These are phyloP conservation scores for Neoniphon sammara DNA, from an alignment of 2,797 vertebrate species.

Conservation along the genomic window DNA sequence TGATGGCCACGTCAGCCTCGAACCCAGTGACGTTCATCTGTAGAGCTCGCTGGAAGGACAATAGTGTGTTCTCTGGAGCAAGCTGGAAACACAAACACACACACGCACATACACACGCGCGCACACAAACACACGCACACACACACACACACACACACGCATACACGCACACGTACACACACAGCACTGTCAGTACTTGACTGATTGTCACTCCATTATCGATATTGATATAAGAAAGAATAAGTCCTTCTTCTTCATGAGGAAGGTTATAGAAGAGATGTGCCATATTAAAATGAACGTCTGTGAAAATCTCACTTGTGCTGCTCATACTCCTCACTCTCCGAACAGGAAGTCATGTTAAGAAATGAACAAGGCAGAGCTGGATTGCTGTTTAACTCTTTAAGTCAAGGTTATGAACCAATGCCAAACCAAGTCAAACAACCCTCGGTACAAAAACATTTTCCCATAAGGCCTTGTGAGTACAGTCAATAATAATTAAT, in stretches of 20 bases:
- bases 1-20: constrained; percentile 90
- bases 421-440: constrained; percentile 45
- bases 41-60: constrained; percentile 94
- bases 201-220: too few species aligned
- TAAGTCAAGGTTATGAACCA: constrained; percentile 38
- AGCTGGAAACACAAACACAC: constrained; percentile 76
- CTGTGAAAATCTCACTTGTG: neutral
- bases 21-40: constrained; percentile 89
- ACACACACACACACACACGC: constrained; percentile 3
- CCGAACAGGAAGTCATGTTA: constrained; percentile 10
- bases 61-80: constrained; percentile 93
- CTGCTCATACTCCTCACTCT: neutral
- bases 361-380: constrained; percentile 7
- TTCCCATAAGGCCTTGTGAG: constrained; percentile 33
- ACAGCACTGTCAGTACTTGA: neutral
- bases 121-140: constrained; percentile 8
- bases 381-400: constrained; percentile 35
- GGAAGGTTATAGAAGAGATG: neutral
- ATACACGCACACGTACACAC: constrained; percentile 15
- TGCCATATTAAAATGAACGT: neutral
- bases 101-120: neutral
- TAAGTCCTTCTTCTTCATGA: neutral
- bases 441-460: constrained; percentile 37
- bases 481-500: constrained; percentile 37
- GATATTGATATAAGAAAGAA: constrained; percentile 1